A percentile compares a stretch with the other conserved stretches of the same genome.
phyloP scores from a whole-genome alignment of 2,113 vertebrate genomes.

The Stomatorhinus ivindoensis region DNA sequence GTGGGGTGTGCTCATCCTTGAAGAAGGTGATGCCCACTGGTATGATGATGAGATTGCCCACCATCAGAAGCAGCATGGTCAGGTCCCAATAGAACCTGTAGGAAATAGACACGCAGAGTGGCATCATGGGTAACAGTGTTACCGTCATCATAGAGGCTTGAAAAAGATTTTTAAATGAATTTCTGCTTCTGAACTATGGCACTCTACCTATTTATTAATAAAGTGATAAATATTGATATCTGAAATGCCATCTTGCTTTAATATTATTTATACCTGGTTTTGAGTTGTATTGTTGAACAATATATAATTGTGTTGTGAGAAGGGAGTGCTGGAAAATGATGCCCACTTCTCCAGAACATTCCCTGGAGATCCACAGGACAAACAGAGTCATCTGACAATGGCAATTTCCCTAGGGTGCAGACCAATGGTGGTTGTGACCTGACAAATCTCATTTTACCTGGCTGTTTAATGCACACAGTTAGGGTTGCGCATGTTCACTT shows the following conservation, averaged over 20 bases:
- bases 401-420: neutral
- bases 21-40: slow-evolving; percentile 99
- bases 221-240: neutral
- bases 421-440: neutral
- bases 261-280: neutral
- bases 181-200: neutral
- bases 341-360: neutral
- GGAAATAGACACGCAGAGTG: slow-evolving; percentile 18
- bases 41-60: slow-evolving; percentile 98
- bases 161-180: neutral
- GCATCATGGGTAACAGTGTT: neutral
- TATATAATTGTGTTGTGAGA: neutral
- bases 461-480: neutral
- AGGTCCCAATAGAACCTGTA: slow-evolving; percentile 97
- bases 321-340: neutral
- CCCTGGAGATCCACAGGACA: neutral
- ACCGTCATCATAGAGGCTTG: neutral
- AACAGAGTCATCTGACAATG: neutral
- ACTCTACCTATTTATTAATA: neutral
- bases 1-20: slow-evolving; percentile 95
- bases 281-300: neutral
- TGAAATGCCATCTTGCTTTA: neutral
- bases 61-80: slow-evolving; percentile 97
- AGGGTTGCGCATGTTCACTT: neutral
- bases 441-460: neutral